Evolutionary conservation across 2,888 invertebrate genomes (phyloP).

Genomic region (Erebia aethiops): DNA sequence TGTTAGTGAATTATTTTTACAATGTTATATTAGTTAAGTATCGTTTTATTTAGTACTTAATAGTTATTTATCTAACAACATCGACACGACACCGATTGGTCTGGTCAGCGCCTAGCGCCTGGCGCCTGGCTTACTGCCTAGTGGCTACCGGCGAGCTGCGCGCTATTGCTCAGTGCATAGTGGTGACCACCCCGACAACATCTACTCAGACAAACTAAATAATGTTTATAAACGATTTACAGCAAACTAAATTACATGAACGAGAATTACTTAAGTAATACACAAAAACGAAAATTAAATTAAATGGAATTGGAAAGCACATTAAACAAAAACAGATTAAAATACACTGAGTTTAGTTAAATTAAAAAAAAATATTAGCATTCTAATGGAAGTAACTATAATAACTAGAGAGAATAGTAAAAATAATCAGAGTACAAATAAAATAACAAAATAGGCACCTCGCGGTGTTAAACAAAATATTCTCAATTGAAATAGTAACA

Average conservation of each 20-base stretch:
- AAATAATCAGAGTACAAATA: not conserved
- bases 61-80: constrained; percentile 66
- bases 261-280: not conserved
- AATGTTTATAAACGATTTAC: not conserved
- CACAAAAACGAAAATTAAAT: not conserved
- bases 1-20: constrained; percentile 57
- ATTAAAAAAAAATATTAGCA: not conserved
- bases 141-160: not conserved
- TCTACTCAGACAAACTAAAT: not conserved
- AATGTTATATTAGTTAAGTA: constrained; percentile 47
- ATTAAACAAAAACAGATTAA: not conserved
- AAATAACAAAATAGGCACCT: constrained; percentile 39
- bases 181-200: constrained; percentile 2
- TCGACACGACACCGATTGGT: constrained; percentile 78
- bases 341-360: not conserved
- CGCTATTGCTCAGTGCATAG: constrained; percentile 1
- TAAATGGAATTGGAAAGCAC: not conserved
- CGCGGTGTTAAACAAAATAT: constrained; percentile 51
- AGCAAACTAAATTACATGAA: not conserved
- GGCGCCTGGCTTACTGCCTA: constrained; percentile 43
- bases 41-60: constrained; percentile 43
- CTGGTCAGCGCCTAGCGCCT: constrained; percentile 52
- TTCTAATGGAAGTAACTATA: not conserved
- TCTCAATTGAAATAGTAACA: constrained; percentile 66
- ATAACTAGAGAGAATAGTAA: not conserved